These are phyloP conservation scores for Pandemis cinnamomeana DNA, from an alignment of 2,888 invertebrate species.

Conservation along the genomic window DNA sequence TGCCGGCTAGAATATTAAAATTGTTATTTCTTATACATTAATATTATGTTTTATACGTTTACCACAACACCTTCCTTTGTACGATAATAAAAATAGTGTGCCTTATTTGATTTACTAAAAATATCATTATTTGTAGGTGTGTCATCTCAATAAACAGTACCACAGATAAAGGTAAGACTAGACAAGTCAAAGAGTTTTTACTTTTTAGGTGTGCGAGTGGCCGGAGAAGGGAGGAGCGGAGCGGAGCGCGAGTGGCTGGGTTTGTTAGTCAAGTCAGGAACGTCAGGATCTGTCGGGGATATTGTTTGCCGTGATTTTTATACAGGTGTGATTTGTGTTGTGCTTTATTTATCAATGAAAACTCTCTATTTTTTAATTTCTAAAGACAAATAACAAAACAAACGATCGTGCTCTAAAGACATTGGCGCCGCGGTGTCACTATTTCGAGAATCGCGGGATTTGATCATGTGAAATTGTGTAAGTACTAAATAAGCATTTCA, in stretches of 20 bases:
- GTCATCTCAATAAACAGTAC: background rate
- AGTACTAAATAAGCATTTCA: slow-evolving; percentile 22
- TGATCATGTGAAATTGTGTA: slow-evolving; percentile 41
- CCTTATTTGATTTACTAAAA: background rate
- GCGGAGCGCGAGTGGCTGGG: slow-evolving; percentile 37
- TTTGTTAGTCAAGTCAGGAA: slow-evolving; percentile 47
- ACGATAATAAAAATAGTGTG: no score
- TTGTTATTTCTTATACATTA: background rate
- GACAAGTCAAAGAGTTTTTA: background rate
- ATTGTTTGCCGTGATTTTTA: slow-evolving; percentile 42
- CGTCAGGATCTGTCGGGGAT: slow-evolving; percentile 44
- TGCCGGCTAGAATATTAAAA: background rate
- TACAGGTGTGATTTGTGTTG: slow-evolving; percentile 56
- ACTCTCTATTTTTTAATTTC: slow-evolving; percentile 47
- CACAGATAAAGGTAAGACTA: background rate
- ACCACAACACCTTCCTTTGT: no score
- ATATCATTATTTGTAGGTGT: slow-evolving; percentile 35
- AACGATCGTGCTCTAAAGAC: slow-evolving; percentile 45
- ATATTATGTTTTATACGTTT: no score
- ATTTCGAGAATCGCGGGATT: slow-evolving; percentile 19
- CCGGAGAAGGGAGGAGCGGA: background rate
- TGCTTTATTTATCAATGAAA: slow-evolving; percentile 70
- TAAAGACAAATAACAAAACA: slow-evolving; percentile 46
- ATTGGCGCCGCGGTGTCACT: slow-evolving; percentile 15
- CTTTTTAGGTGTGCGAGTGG: background rate